Evolutionary conservation across 2,888 invertebrate genomes (phyloP).

Genomic region (Chloroclysta siterata): DNA sequence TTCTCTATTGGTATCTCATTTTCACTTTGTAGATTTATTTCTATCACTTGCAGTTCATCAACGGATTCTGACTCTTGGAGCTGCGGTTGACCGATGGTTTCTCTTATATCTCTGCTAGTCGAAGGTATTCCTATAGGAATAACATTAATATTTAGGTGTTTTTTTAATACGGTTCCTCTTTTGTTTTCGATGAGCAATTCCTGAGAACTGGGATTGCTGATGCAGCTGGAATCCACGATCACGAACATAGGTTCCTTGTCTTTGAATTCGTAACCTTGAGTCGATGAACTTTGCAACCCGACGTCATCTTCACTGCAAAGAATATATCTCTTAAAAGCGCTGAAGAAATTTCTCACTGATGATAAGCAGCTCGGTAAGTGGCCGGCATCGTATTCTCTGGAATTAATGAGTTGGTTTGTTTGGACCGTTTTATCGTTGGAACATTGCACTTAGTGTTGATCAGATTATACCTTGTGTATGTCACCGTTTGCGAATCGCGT

Average conservation of each 20-base stretch:
- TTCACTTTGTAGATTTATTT: constrained; percentile 63
- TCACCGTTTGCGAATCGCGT: constrained; percentile 54
- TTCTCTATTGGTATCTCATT: constrained; percentile 51
- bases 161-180: constrained; percentile 45
- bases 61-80: constrained; percentile 49
- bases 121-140: constrained; percentile 52
- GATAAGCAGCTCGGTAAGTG: constrained; percentile 35
- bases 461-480: constrained; percentile 61
- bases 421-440: constrained; percentile 48
- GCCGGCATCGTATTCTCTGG: constrained; percentile 50
- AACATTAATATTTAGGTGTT: constrained; percentile 45
- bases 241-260: constrained; percentile 57
- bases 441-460: constrained; percentile 49
- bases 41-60: constrained; percentile 59
- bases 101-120: constrained; percentile 53
- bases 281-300: constrained; percentile 46
- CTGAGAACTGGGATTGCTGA: constrained; percentile 56
- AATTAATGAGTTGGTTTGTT: constrained; percentile 58
- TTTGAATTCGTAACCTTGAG: constrained; percentile 45
- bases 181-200: constrained; percentile 51
- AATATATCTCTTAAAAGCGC: constrained; percentile 57
- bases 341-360: constrained; percentile 45
- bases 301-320: constrained; percentile 64
- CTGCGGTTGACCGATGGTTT: constrained; percentile 32
- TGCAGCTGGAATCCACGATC: constrained; percentile 56